Evolutionary conservation across 1,140 invertebrate species (phyloP), one percentile per base, ranked within the genome.

Genomic region (Trichonephila inaurata): DNA sequence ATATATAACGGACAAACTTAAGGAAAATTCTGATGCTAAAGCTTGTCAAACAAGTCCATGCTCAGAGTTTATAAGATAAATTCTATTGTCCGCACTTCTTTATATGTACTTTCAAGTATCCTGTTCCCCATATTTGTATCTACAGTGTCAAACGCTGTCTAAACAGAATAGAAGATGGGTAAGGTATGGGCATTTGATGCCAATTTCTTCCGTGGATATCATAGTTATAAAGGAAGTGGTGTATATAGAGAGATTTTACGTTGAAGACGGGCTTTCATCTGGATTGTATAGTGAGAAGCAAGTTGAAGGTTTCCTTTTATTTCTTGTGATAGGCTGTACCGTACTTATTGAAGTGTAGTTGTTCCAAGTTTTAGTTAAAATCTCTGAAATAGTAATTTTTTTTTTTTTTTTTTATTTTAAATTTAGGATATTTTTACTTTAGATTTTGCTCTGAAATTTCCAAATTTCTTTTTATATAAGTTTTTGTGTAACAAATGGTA

Each of bases 131-230:
- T 94, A 90, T 44, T 88, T 88, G 85, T 93, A 90, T 85, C 62
- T 61, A 94, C 93, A 94, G 93, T 90, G 93, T 94, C 88, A 85
- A 90, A 94, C 93, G 81, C 93, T 94, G 93, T 94, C 93, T 94
- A 94, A 94, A 94, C 77, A 82, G 86, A 93, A 93, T 28, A 94
- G 93, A 81, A 83, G 33, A 44, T 66, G 77, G 44, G 33, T 44
- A 62, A 66, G 33, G 88, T 58, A 69, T 89, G 60, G 93, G 93
- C 93, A 94, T 94, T 24, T 90, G 60, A 94, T 94, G 93, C 93
- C 93, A 93, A 64, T 61, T 93, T 93, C 60, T 92, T 87, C 69
- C 85, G 40, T 91, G 89, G 66, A 89, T 93, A 40, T 77, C 72
- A 81, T 81, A 51, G 44, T 21, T 91, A 24, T 40, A 58, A 82